These are phyloP conservation scores for Peromyscus nudipes DNA, from an alignment of 2,797 vertebrate genomes.

Conservation along the genomic window DNA sequence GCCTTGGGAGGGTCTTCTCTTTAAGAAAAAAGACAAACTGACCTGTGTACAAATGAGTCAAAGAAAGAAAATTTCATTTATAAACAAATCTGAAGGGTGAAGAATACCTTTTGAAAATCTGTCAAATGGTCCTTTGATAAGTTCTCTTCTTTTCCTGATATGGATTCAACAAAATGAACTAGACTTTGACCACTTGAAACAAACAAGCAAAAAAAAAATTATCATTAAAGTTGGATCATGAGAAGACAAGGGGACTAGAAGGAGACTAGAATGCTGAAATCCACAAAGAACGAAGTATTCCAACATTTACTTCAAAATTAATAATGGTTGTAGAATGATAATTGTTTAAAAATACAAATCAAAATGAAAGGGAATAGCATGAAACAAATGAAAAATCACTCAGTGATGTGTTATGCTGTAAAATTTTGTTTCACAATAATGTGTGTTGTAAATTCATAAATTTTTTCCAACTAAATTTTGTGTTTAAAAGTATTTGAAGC, in stretches of 20 bases:
- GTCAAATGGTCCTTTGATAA: neutral
- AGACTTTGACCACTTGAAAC: neutral
- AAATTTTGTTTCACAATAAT: neutral
- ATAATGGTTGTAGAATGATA: neutral
- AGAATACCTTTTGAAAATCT: neutral
- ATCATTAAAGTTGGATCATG: neutral
- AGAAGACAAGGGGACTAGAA: neutral
- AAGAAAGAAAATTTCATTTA: conserved; percentile 25
- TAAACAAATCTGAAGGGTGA: neutral
- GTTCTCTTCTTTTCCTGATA: neutral
- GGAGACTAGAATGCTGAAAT: neutral
- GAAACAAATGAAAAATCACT: neutral
- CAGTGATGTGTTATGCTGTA: no score
- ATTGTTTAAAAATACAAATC: neutral
- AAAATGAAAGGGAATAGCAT: neutral
- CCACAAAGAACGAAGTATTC: neutral
- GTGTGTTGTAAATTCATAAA: neutral
- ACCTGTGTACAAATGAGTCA: neutral
- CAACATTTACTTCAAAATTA: neutral
- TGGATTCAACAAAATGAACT: neutral
- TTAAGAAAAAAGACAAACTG: neutral
- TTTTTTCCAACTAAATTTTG: neutral
- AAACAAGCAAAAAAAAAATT: neutral
- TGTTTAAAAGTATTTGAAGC: neutral
- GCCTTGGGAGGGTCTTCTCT: neutral